Evolutionary conservation across 53 echinoderm and acorn worm species (phyloP).

Genomic region (Temnopleurus reevesii): DNA sequence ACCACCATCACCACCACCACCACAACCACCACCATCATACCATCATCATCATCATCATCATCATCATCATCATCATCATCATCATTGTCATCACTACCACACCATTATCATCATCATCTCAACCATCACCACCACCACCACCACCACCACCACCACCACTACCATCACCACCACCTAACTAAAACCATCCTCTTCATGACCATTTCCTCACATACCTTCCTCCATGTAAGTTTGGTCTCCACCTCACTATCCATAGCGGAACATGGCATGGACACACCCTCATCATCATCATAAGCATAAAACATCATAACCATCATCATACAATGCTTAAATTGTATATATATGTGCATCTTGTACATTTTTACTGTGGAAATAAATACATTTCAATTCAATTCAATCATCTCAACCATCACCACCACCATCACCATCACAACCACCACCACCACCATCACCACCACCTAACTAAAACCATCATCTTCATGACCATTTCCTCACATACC

Average conservation of each 20-base stretch:
- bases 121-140: constrained; percentile 11
- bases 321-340: too few species aligned
- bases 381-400: too few species aligned
- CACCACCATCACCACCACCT: not conserved
- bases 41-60: constrained; percentile 14
- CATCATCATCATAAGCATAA: too few species aligned
- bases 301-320: too few species aligned
- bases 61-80: constrained; percentile 48
- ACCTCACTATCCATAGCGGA: constrained; percentile 70
- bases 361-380: too few species aligned
- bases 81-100: constrained; percentile 45
- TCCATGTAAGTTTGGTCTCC: constrained; percentile 70
- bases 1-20: not conserved
- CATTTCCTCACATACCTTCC: constrained; percentile 83
- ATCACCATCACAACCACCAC: constrained; percentile 28
- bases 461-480: constrained; percentile 27
- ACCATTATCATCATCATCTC: too few species aligned
- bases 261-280: constrained; percentile 74
- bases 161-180: constrained; percentile 2
- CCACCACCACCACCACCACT: constrained; percentile 13
- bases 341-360: too few species aligned
- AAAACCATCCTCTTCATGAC: constrained; percentile 18
- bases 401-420: not conserved
- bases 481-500: constrained; percentile 73
- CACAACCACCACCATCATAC: too few species aligned